A percentile compares a stretch with the other conserved stretches of the same genome.
phyloP scores from a whole-genome alignment of 1,140 invertebrate species.

The Nixonia krombeini region DNA sequence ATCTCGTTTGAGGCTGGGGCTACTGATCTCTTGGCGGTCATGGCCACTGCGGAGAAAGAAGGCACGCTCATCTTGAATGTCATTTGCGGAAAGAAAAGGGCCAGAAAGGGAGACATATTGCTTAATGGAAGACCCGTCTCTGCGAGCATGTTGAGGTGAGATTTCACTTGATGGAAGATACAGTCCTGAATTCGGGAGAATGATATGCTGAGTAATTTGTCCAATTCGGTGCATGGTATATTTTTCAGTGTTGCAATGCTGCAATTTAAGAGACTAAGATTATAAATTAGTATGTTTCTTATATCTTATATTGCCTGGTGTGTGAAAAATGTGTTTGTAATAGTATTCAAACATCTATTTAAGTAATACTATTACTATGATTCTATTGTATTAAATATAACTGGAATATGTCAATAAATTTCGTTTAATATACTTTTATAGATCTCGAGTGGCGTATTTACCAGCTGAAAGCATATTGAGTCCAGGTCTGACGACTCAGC shows the following conservation, averaged over 20 bases:
- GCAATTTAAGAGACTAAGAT: too few species aligned
- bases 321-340: too few species aligned
- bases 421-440: conserved; percentile 4
- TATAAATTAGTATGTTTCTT: too few species aligned
- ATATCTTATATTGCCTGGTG: too few species aligned
- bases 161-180: too few species aligned
- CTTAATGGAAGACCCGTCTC: conserved; percentile 88
- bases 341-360: too few species aligned
- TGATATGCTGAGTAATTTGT: too few species aligned
- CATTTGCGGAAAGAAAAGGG: conserved; percentile 80
- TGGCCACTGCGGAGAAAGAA: conserved; percentile 80
- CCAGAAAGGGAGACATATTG: conserved; percentile 84
- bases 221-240: too few species aligned
- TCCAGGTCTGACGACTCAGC: conserved; percentile 84
- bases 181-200: too few species aligned
- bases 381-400: too few species aligned
- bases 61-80: conserved; percentile 81
- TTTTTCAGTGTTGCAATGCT: too few species aligned
- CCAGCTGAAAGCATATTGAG: conserved; percentile 69
- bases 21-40: conserved; percentile 90
- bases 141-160: conserved; percentile 76
- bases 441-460: conserved; percentile 64
- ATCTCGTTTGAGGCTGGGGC: conserved; percentile 88
- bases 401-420: background rate
- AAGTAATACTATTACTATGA: too few species aligned